These are phyloP conservation scores for Mustela nigripes DNA, from an alignment of 2,113 vertebrate genomes.

Conservation along the genomic window DNA sequence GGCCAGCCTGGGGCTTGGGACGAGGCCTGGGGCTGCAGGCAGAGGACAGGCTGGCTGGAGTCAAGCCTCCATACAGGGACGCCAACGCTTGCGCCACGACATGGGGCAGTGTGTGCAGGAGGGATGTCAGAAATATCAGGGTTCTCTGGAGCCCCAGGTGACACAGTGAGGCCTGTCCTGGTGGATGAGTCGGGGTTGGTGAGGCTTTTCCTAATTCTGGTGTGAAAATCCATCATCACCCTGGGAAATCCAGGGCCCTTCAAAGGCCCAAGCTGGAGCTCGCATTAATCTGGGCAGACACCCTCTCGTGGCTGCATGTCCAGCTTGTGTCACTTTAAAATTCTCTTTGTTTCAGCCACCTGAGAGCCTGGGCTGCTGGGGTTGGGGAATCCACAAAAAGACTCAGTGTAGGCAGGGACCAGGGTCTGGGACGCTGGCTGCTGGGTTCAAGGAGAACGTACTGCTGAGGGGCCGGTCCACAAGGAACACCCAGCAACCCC, in stretches of 20 bases:
- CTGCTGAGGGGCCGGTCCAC: background rate
- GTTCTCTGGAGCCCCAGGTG: background rate
- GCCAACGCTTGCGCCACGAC: fast-evolving
- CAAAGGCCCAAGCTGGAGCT: slow-evolving; percentile 31
- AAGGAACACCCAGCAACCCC: background rate
- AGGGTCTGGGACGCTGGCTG: background rate
- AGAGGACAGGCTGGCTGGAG: background rate
- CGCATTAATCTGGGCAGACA: slow-evolving; percentile 15
- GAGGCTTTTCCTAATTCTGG: slow-evolving; percentile 1
- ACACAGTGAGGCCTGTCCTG: background rate
- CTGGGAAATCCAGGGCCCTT: background rate
- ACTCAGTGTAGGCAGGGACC: background rate
- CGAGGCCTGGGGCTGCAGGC: background rate
- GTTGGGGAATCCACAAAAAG: background rate
- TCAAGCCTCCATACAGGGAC: fast-evolving
- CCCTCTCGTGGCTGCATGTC: background rate
- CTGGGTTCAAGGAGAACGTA: background rate
- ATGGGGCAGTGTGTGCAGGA: background rate
- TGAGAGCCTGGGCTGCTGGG: background rate
- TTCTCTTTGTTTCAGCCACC: slow-evolving; percentile 63
- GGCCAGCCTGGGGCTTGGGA: fast-evolving
- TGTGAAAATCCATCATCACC: slow-evolving; percentile 50
- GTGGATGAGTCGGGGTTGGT: fast-evolving
- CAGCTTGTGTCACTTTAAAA: slow-evolving; percentile 47
- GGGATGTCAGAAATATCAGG: background rate